Evolutionary conservation across 2,797 vertebrate genomes (phyloP), one percentile per base, ranked within the genome.

Genomic region (Helostoma temminkii): DNA sequence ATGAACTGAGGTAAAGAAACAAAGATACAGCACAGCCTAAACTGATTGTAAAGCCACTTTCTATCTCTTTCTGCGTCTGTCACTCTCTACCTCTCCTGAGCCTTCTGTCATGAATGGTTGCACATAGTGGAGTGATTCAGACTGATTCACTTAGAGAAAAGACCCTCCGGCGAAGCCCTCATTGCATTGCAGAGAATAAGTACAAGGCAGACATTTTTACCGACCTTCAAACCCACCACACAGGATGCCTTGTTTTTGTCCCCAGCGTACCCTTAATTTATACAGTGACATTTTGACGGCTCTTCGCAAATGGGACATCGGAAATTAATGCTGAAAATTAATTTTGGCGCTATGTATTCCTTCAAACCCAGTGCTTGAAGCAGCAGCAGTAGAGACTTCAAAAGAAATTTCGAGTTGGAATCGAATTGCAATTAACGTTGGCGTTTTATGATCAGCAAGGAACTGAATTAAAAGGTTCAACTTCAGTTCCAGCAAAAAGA

Each of bases 81-180:
- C 85, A 74, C 56, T 84, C 39, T 55, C 71, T 56, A 68, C 65
- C 73, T 70, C 74, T 81, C 64, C 57, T 19, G 1, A 64, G 74
- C 73, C 63, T 69, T 86, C 81, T 85, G 81, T 75, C 82, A 89
- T 78, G 89, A 89, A 81, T 86, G 88, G 87, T 80, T 85, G 84
- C 87, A 83, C 86, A 82, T 45, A 79, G 79, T 76, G 72, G 83
- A 88, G 83, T 87, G 88, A 91, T 90, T 84, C 89, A 80, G 73
- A 37, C 83, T 89, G 87, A 91, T 91, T 90, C 86, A 89, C 77
- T 91, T 78, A 84, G 88, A 61, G 66, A 71, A 85, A 86, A 83
- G 78, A 78, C 80, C 91, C 89, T 90, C 75, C 62, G 79, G 87
- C 74, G 1, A 83, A 77, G 80, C 82, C 73, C 80, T 81, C 76